A percentile compares a stretch with the other conserved stretches of the same genome.
Conservation (phyloP, 2,113 vertebrate genomes). For the Macrotis lagotis region DNA sequence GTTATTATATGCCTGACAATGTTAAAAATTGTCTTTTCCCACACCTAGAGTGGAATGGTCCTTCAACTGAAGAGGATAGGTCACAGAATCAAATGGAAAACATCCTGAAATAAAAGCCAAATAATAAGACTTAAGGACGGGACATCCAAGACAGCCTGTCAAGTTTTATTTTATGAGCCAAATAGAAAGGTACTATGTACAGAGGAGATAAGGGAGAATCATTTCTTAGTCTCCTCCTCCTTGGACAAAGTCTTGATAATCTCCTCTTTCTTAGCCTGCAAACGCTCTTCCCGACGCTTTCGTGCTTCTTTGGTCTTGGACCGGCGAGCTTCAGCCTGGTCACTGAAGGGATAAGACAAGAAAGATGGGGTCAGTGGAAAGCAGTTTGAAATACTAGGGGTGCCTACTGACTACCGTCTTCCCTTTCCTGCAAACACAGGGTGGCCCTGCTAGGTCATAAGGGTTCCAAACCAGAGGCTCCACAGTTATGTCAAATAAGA, state of each 20-base stretch:
- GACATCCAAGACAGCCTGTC: constrained; percentile 40
- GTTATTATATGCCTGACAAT: no score
- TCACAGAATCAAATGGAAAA: no score
- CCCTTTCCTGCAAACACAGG: neutral
- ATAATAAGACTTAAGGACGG: neutral
- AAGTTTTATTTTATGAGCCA: constrained; percentile 47
- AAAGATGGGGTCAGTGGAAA: rapidly evolving
- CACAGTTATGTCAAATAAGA: neutral
- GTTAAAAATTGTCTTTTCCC: no score
- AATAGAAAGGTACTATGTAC: neutral
- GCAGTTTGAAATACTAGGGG: neutral
- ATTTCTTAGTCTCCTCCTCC: constrained; percentile 98
- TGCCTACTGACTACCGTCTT: no score
- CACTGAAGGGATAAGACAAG: constrained; percentile 81
- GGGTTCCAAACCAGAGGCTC: neutral
- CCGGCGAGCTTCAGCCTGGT: constrained; percentile 97
- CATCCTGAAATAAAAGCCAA: neutral
- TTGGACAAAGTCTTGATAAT: constrained; percentile 96
- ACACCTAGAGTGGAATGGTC: no score
- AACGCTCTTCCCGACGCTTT: constrained; percentile 95
- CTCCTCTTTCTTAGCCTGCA: constrained; percentile 98
- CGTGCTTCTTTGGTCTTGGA: constrained; percentile 98
- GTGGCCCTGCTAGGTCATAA: neutral
- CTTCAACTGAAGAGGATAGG: neutral
- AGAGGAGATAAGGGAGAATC: constrained; percentile 46